Conservation (phyloP, 2,888 invertebrate genomes). For the Sesamia inferens region DNA sequence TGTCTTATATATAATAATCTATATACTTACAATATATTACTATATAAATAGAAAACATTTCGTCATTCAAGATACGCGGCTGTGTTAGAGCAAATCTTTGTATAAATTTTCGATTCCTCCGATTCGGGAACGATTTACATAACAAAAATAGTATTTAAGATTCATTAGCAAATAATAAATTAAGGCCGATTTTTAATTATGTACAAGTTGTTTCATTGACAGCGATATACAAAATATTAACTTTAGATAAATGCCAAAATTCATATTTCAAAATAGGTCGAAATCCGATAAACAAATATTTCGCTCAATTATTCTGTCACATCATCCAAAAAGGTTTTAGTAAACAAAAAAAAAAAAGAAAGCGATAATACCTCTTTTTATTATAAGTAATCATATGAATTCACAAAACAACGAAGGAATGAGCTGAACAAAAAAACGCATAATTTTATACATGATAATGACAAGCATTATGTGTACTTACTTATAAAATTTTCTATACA, state of each 20-base stretch:
- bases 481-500: too few relatives aligned
- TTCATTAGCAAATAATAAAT: conserved; percentile 21
- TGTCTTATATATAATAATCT: conserved; percentile 45
- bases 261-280: neutral
- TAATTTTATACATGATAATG: conserved; percentile 15
- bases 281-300: neutral
- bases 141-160: conserved; percentile 52
- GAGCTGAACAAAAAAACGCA: conserved; percentile 23
- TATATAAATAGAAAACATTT: conserved; percentile 53
- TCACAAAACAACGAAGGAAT: conserved; percentile 6
- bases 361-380: neutral
- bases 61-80: conserved; percentile 74
- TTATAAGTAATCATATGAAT: neutral
- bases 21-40: conserved; percentile 42
- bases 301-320: neutral
- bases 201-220: conserved; percentile 8
- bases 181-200: conserved; percentile 31
- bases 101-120: conserved; percentile 61
- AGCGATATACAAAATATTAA: conserved; percentile 4
- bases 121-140: conserved; percentile 54
- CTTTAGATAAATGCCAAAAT: conserved; percentile 1
- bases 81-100: conserved; percentile 81
- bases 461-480: conserved; percentile 5
- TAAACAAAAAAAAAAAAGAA: neutral
- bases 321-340: too few relatives aligned